Base-by-base conservation (phyloP, 64 coral and sea anemone genomes). In the Anthopleura sola region DNA sequence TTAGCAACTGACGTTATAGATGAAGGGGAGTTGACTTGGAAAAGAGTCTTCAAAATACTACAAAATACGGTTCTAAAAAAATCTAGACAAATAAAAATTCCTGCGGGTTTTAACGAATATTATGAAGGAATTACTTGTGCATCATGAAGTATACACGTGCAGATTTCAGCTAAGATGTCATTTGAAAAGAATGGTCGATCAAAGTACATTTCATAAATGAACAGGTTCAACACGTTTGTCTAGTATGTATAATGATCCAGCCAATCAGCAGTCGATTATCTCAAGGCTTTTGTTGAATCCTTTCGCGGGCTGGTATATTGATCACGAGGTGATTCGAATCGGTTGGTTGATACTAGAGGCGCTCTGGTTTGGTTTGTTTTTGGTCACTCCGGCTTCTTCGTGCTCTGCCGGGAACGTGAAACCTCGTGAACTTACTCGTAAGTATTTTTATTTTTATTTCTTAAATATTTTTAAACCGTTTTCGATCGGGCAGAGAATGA, bases 191-290 rank as follows among this genome's bases (percentile, higher is more conserved):
- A 55, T 5, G 18, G 1, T 56, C 55, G 55, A 56, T 18, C 55
- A 56, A 56, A 56, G 55, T 56, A 66, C n/a, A 66, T 64, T 16
- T 56, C n/a, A n/a, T 62, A 62, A 62, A 13, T 26, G n/a, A 62
- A 79, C 76, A 79, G 76, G 76, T 79, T 79, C 20, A 48, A 79
- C 76, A 79, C 76, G 76, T 79, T 79, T 21, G 23, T 26, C 58
- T 5, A 58, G 55, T 23, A n/a, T n/a, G n/a, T n/a, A n/a, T n/a
- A n/a, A 56, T 26, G 58, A 62, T 13, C 76, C 39, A 76, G 37
- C 76, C 76, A 79, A 79, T 79, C 76, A 79, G 75, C 4, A 79
- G 38, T 11, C 74, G 31, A 62, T 62, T 12, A 13, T 53, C 13
- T 13, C 7, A 53, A 1, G 12, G 6, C 2, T 14, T 53, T 6